Percentiles rank a stretch among this genome's conserved stretches.
Evolutionary conservation across 2,888 invertebrate species (phyloP).

Genomic region (Lottia gigantea): DNA sequence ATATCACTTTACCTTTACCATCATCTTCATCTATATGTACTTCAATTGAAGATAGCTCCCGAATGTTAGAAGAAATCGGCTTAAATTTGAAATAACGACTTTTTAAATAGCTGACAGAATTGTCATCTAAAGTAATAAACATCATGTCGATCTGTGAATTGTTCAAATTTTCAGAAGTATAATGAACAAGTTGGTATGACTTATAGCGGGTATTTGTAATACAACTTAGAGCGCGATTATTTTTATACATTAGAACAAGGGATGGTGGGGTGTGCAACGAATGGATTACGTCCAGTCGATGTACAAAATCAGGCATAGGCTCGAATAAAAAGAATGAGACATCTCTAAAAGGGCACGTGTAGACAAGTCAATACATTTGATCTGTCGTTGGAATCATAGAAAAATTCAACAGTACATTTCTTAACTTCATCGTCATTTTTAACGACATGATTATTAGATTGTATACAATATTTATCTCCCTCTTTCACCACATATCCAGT

Average conservation of each 20-base stretch:
- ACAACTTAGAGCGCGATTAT: too few relatives aligned
- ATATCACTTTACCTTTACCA: too few relatives aligned
- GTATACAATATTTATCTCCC: not conserved
- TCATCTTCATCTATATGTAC: too few relatives aligned
- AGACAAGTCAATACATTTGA: not conserved
- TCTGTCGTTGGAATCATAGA: not conserved
- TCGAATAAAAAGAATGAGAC: not conserved
- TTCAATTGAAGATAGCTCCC: too few relatives aligned
- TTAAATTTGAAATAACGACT: not conserved
- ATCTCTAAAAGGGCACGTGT: not conserved
- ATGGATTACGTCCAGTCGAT: not conserved
- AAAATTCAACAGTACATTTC: not conserved
- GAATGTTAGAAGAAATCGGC: not conserved
- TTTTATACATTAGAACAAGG: too few relatives aligned
- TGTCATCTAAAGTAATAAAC: not conserved
- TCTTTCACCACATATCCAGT: not conserved
- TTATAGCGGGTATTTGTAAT: too few relatives aligned
- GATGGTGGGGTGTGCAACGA: too few relatives aligned
- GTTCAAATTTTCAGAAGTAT: not conserved
- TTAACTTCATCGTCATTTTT: not conserved
- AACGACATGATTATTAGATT: not conserved
- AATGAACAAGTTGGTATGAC: too few relatives aligned
- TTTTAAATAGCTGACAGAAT: not conserved
- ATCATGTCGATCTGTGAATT: not conserved
- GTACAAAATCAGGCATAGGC: not conserved